Evolutionary conservation across 1,140 invertebrate species (phyloP), one percentile per base, ranked within the genome.

Genomic region (Drosophila guanche): DNA sequence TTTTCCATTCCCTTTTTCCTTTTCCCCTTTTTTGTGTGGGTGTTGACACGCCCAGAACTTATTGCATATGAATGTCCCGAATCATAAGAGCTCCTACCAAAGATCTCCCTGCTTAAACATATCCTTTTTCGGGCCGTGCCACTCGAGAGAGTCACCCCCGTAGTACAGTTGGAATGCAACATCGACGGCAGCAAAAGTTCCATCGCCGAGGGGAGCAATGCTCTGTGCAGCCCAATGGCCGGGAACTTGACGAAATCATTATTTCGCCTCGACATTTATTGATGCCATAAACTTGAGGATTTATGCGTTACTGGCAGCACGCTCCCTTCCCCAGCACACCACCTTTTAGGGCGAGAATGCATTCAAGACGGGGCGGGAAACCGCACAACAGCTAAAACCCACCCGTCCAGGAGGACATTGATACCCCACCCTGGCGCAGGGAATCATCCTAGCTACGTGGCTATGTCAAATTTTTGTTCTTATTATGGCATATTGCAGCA

Each of bases 281-380:
- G 83, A 88, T 88, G 78, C 84, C 83, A 88, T 88, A 88, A 88
- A 88, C 66, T 88, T 88, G 83, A 88, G 73, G 83, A 88, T 88
- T 88, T 88, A 88, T 88, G 83, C 83, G 67, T 88, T 58, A 20
- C 58, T 60, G 62, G 57, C 79, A 33, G 46, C 46, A 8, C 59
- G 58, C 67, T 61, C 51, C 72, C 59, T 50, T 27, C 46, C 45
- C 27, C 67, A 43, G 50, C 62, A 65, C 70, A 74, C 79, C 57
- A 62, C 80, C 59, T 63, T 4, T 12, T 42, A 16, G 58, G 14
- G 46, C 40, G 12, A 27, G 45, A 43, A n/a, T 73, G 70, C 72
- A 75, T 52, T 46, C 51, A 51, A 22, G 29, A 12, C 40, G 40
- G 47, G n/a, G 16, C 16, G 16, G 55, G 20, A 41, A 69, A 57